These are phyloP conservation scores for Herpetotheres cachinnans DNA, from an alignment of 2,113 vertebrate species.

Conservation along the genomic window DNA sequence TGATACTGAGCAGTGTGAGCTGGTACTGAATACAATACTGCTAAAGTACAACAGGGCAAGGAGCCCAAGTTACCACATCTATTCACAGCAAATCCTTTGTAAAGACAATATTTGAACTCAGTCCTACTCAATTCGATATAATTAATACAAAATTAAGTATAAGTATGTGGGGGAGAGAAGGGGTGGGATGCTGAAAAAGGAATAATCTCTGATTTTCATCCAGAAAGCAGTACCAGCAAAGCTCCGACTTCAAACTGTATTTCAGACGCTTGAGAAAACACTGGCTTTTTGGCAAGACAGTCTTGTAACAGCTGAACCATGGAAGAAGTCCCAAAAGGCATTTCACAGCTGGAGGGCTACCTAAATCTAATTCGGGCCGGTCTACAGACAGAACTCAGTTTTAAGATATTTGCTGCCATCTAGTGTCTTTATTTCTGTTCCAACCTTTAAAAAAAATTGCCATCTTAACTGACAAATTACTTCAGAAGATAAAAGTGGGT, in stretches of 20 bases:
- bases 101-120: background rate
- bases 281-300: background rate
- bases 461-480: rapidly evolving
- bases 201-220: background rate
- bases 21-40: background rate
- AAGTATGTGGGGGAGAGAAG: rapidly evolving
- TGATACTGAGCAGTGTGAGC: background rate
- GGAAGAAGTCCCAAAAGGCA: background rate
- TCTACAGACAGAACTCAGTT: background rate
- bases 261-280: background rate
- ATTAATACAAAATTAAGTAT: background rate
- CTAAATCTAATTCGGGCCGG: background rate
- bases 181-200: background rate
- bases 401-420: conserved; percentile 75
- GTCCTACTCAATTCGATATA: background rate
- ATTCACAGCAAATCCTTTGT: background rate
- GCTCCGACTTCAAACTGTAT: background rate
- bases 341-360: background rate
- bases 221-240: background rate
- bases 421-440: conserved; percentile 35
- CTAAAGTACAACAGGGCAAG: background rate
- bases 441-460: background rate
- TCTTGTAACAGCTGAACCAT: background rate
- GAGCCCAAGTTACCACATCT: background rate
- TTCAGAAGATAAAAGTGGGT: background rate